phyloP scores from a whole-genome alignment of 2,113 vertebrate species.

The Dendrocopos noguchii region DNA sequence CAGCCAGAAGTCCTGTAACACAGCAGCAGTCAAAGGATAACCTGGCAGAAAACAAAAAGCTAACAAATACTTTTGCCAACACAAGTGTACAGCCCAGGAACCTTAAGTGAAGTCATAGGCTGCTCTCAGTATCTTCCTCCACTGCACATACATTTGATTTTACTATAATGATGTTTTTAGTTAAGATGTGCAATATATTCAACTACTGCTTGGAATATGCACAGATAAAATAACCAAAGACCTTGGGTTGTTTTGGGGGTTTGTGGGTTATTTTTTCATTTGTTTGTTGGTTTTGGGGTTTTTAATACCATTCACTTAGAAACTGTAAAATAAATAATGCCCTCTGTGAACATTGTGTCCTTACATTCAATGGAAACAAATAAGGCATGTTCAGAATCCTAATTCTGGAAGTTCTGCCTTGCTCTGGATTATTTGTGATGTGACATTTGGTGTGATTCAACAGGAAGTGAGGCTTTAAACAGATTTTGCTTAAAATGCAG shows the following conservation, averaged over 20 bases:
- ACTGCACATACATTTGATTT: not conserved
- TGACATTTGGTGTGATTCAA: not conserved
- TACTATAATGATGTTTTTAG: not conserved
- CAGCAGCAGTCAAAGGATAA: constrained; percentile 1
- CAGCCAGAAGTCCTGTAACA: not conserved
- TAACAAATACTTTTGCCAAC: not conserved
- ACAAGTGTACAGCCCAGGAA: not conserved
- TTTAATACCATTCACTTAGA: not conserved
- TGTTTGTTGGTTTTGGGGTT: not conserved
- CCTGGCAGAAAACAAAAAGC: not conserved
- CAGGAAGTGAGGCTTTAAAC: not conserved
- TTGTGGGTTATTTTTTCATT: no score
- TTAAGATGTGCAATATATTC: not conserved
- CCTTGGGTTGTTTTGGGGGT: no score
- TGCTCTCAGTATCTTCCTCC: not conserved
- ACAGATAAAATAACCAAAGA: not conserved
- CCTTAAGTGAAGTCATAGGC: not conserved
- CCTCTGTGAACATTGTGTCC: no score
- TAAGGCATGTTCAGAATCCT: not conserved
- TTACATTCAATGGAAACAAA: not conserved
- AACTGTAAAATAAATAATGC: not conserved
- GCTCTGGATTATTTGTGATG: not conserved
- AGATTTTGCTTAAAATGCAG: not conserved
- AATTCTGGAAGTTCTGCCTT: not conserved
- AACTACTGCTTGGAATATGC: not conserved